Percentiles rank a stretch among this genome's conserved stretches.
Evolutionary conservation across 2,888 invertebrate species (phyloP).

Genomic region (Neelides folsomi): DNA sequence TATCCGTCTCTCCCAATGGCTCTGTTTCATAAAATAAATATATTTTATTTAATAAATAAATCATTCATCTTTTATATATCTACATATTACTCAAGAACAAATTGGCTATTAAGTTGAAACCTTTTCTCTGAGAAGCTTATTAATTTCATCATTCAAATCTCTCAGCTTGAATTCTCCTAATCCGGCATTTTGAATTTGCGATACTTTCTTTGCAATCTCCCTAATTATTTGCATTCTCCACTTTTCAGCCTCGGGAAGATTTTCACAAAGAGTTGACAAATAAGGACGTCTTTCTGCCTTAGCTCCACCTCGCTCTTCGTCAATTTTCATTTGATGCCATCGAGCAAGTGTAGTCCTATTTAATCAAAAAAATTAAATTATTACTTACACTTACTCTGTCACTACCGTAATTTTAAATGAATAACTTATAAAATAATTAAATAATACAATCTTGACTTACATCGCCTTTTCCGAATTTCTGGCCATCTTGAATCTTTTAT

Average conservation of each 20-base stretch:
- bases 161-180: slow-evolving; percentile 97
- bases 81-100: slow-evolving; percentile 36
- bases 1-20: slow-evolving; percentile 97
- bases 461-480: slow-evolving; percentile 95
- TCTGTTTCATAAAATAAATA: slow-evolving; percentile 36
- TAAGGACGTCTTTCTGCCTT: slow-evolving; percentile 80
- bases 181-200: slow-evolving; percentile 97
- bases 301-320: slow-evolving; percentile 47
- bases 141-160: slow-evolving; percentile 98
- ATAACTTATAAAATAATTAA: neutral
- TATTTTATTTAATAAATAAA: slow-evolving; percentile 1
- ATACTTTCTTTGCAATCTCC: slow-evolving; percentile 95
- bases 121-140: slow-evolving; percentile 88
- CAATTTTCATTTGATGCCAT: slow-evolving; percentile 93
- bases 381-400: neutral
- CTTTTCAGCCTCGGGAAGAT: slow-evolving; percentile 82
- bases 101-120: slow-evolving; percentile 35
- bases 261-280: slow-evolving; percentile 86
- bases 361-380: slow-evolving; percentile 21
- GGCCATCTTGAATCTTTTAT: slow-evolving; percentile 45
- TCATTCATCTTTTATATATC: slow-evolving; percentile 39
- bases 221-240: slow-evolving; percentile 93
- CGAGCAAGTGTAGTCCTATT: slow-evolving; percentile 97
- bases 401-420: neutral
- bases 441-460: slow-evolving; percentile 49